These are phyloP conservation scores for Sander vitreus DNA, from an alignment of 2,113 vertebrate genomes.

Conservation along the genomic window DNA sequence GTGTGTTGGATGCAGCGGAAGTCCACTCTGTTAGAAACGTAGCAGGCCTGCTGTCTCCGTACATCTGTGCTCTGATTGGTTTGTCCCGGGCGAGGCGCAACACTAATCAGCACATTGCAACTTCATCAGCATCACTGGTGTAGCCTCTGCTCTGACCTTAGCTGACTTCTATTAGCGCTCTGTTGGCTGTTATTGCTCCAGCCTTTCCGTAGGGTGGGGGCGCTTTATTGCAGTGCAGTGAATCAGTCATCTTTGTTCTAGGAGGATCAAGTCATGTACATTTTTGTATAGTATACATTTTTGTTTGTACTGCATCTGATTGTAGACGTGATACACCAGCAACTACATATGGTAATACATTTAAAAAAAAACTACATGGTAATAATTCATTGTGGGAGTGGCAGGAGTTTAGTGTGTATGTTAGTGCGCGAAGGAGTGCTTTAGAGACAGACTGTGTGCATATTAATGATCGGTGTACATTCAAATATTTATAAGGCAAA, in stretches of 20 bases:
- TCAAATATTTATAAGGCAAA: constrained; percentile 87
- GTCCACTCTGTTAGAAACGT: constrained; percentile 66
- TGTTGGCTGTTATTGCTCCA: constrained; percentile 35
- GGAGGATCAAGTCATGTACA: background rate
- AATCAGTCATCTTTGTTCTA: constrained; percentile 45
- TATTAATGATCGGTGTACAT: constrained; percentile 84
- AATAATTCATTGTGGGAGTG: constrained; percentile 66
- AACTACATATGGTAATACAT: constrained; percentile 35
- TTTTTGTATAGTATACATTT: constrained; percentile 49
- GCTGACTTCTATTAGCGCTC: constrained; percentile 62
- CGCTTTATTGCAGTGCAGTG: constrained; percentile 33
- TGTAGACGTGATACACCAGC: constrained; percentile 35
- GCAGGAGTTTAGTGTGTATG: constrained; percentile 59
- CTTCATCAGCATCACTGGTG: constrained; percentile 56
- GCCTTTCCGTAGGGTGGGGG: constrained; percentile 8
- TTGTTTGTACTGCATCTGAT: constrained; percentile 30
- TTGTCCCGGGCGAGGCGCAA: constrained; percentile 48
- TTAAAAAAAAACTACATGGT: background rate
- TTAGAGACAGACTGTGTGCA: constrained; percentile 77
- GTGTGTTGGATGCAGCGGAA: constrained; percentile 71
- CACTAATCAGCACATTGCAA: constrained; percentile 67
- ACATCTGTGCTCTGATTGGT: constrained; percentile 75
- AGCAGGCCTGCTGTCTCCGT: constrained; percentile 73
- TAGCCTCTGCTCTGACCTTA: constrained; percentile 63
- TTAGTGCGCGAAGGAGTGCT: constrained; percentile 47